Percentiles rank a stretch among this genome's conserved stretches.
These are phyloP conservation scores for Melieria omissa DNA, from an alignment of 2,888 invertebrate species.

Conservation along the genomic window DNA sequence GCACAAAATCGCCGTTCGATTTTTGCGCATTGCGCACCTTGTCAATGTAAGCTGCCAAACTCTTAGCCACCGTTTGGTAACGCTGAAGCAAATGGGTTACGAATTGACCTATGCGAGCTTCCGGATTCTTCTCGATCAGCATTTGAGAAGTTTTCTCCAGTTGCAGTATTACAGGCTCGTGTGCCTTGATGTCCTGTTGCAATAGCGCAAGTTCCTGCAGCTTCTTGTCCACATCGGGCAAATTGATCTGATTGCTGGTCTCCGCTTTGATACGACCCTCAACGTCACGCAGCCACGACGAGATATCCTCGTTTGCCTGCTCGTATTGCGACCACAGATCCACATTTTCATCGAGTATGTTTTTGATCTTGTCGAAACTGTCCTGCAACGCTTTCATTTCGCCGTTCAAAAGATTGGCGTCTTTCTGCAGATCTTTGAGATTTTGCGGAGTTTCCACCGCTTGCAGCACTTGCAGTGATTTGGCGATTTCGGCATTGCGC, in stretches of 20 bases:
- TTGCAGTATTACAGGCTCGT: conserved; percentile 75
- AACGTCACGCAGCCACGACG: conserved; percentile 81
- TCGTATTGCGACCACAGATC: conserved; percentile 86
- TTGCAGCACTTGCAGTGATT: conserved; percentile 77
- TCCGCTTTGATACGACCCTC: conserved; percentile 81
- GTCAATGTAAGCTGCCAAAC: conserved; percentile 76
- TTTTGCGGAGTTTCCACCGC: conserved; percentile 80
- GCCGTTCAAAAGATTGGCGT: conserved; percentile 76
- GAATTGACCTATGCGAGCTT: conserved; percentile 84
- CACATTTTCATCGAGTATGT: conserved; percentile 76
- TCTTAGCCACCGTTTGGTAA: conserved; percentile 80
- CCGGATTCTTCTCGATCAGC: conserved; percentile 81
- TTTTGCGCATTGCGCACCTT: conserved; percentile 78
- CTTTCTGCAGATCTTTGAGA: conserved; percentile 74
- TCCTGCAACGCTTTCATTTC: conserved; percentile 79
- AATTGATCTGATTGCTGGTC: conserved; percentile 76
- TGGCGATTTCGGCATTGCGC: conserved; percentile 75
- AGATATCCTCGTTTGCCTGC: conserved; percentile 77
- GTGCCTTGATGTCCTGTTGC: conserved; percentile 73
- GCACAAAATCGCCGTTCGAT: conserved; percentile 74
- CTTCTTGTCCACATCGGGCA: conserved; percentile 77
- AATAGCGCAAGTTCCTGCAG: conserved; percentile 74
- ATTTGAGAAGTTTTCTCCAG: conserved; percentile 77
- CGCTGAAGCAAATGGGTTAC: conserved; percentile 81
- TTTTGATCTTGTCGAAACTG: conserved; percentile 76